Evolutionary conservation across 2,797 vertebrate species (phyloP).

Genomic region (Pseudocheirus occidentalis): DNA sequence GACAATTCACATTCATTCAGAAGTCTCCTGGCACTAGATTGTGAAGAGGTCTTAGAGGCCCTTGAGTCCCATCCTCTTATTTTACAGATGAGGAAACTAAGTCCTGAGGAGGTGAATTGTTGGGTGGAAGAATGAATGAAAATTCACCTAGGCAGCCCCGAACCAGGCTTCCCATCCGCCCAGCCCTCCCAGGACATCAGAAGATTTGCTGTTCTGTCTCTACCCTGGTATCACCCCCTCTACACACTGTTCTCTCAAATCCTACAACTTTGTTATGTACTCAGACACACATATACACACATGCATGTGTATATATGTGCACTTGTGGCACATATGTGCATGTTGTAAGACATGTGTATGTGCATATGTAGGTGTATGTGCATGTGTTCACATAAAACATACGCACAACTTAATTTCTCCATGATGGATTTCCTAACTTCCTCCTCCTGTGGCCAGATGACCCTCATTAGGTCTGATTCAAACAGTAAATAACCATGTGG

Average conservation of each 20-base stretch:
- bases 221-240: too few relatives aligned
- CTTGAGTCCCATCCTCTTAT: background rate
- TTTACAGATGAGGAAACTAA: background rate
- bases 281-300: background rate
- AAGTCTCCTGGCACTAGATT: background rate
- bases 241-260: background rate
- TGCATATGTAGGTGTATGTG: background rate
- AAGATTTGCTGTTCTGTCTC: too few relatives aligned
- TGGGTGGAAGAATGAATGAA: background rate
- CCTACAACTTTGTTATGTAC: background rate
- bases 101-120: background rate
- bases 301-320: background rate
- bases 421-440: constrained; percentile 41
- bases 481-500: background rate
- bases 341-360: background rate
- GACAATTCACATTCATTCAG: background rate
- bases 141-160: background rate
- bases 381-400: background rate
- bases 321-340: background rate
- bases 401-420: background rate
- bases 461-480: background rate
- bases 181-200: too few relatives aligned
- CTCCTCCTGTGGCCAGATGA: constrained; percentile 19
- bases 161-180: background rate
- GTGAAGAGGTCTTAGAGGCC: background rate